These are phyloP conservation scores for Phodopus roborovskii DNA, from an alignment of 2,113 vertebrate species.

Conservation along the genomic window DNA sequence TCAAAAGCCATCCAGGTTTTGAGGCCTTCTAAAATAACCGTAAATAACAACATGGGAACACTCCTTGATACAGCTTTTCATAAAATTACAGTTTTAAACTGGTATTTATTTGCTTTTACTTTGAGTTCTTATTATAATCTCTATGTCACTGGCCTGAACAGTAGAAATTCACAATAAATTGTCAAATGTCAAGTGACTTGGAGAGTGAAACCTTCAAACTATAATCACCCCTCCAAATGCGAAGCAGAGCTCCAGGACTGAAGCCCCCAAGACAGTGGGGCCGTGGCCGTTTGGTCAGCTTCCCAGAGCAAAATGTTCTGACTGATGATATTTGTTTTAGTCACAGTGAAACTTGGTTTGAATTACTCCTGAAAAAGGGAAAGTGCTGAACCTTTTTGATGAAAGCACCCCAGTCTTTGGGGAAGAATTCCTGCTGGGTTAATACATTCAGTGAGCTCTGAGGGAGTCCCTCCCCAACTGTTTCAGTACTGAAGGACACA, in stretches of 20 bases:
- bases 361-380: conserved; percentile 62
- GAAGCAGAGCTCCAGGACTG: conserved; percentile 70
- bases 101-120: conserved; percentile 84
- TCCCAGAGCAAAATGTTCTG: not conserved
- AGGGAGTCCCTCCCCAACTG: conserved; percentile 36
- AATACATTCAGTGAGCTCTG: not conserved
- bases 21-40: conserved; percentile 88
- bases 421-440: not conserved
- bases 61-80: conserved; percentile 88
- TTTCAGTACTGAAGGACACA: not conserved
- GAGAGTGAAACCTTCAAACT: conserved; percentile 91
- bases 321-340: conserved; percentile 37
- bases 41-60: conserved; percentile 90
- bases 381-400: conserved; percentile 16
- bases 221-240: conserved; percentile 88
- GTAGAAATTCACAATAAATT: conserved; percentile 88
- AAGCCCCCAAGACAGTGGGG: conserved; percentile 57
- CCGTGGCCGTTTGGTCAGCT: not conserved
- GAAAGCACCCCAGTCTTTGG: conserved; percentile 14
- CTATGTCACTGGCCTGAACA: conserved; percentile 86
- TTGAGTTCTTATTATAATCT: conserved; percentile 86
- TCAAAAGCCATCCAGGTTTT: conserved; percentile 84
- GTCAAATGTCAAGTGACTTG: conserved; percentile 85
- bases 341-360: conserved; percentile 55
- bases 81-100: conserved; percentile 85